Percentiles rank a stretch among this genome's conserved stretches.
phyloP scores from a whole-genome alignment of 2,797 vertebrate species.

The Brachyrhaphis roseni region DNA sequence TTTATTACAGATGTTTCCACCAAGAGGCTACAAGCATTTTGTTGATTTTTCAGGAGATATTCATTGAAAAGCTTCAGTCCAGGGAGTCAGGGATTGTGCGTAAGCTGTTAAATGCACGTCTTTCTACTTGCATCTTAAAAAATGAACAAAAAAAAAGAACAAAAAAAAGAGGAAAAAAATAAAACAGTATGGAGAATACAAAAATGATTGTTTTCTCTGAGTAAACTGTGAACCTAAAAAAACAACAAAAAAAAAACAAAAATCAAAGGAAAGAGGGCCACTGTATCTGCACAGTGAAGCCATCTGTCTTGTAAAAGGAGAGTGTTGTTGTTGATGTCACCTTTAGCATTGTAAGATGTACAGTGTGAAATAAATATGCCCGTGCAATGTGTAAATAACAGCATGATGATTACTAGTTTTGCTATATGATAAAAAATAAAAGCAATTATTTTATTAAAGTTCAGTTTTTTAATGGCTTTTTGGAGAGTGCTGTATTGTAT shows the following conservation, averaged over 20 bases:
- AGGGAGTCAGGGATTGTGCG: conserved; percentile 80
- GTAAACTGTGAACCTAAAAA: conserved; percentile 83
- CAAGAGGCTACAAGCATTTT: conserved; percentile 68
- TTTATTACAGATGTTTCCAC: conserved; percentile 54
- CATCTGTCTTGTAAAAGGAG: conserved; percentile 84
- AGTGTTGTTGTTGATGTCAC: conserved; percentile 87
- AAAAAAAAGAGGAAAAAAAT: conserved; percentile 72
- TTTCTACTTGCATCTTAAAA: conserved; percentile 88
- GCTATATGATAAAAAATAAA: conserved; percentile 96
- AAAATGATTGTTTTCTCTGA: conserved; percentile 81
- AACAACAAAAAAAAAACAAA: conserved; percentile 59
- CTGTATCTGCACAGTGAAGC: conserved; percentile 80
- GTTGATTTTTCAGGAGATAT: conserved; percentile 67
- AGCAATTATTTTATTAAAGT: conserved; percentile 99
- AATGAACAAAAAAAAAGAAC: conserved; percentile 76
- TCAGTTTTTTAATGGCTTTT: conserved; percentile 87
- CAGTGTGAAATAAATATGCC: conserved; percentile 90
- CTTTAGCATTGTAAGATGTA: conserved; percentile 88
- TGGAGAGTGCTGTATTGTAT: conserved; percentile 73
- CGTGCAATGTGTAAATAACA: conserved; percentile 94
- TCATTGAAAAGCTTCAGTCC: conserved; percentile 75
- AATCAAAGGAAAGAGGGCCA: conserved; percentile 77
- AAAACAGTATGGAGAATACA: conserved; percentile 78
- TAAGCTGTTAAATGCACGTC: conserved; percentile 85
- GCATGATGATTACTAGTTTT: conserved; percentile 96